Percentiles rank a stretch among this genome's conserved stretches.
Conservation (phyloP, 2,888 invertebrate genomes). For the Troides aeacus region DNA sequence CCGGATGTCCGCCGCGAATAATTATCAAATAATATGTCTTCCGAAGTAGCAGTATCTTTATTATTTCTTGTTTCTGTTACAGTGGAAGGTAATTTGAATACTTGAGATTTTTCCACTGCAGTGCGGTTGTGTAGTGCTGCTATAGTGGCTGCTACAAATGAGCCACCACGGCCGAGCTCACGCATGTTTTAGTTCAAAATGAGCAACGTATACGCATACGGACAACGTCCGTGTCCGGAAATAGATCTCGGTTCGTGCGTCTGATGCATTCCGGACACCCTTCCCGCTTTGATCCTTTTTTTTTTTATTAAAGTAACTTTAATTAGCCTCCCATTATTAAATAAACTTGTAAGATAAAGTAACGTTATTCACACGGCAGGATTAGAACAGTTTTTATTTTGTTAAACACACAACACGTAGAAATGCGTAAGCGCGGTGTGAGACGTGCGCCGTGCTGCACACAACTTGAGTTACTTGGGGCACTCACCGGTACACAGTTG, state of each 20-base stretch:
- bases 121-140: slow-evolving; percentile 71
- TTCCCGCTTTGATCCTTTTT: slow-evolving; percentile 61
- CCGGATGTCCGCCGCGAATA: slow-evolving; percentile 59
- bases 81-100: slow-evolving; percentile 56
- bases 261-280: slow-evolving; percentile 69
- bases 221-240: slow-evolving; percentile 74
- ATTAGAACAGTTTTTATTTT: slow-evolving; percentile 37
- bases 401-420: slow-evolving; percentile 44
- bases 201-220: slow-evolving; percentile 69
- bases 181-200: slow-evolving; percentile 78
- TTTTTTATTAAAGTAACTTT: slow-evolving; percentile 33
- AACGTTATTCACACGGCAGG: slow-evolving; percentile 36
- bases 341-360: slow-evolving; percentile 29
- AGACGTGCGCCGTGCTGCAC: slow-evolving; percentile 54
- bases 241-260: slow-evolving; percentile 70
- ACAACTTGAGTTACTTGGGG: slow-evolving; percentile 58
- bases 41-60: slow-evolving; percentile 41
- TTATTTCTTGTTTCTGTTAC: slow-evolving; percentile 52
- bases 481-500: slow-evolving; percentile 72
- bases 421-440: slow-evolving; percentile 46
- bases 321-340: slow-evolving; percentile 26
- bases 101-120: slow-evolving; percentile 56
- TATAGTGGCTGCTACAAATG: slow-evolving; percentile 81
- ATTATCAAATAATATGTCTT: slow-evolving; percentile 51
- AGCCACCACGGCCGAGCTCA: slow-evolving; percentile 78